Percentiles rank a stretch among this genome's conserved stretches.
Conservation (phyloP, 2,113 vertebrate genomes). For the Lepisosteus osseus region DNA sequence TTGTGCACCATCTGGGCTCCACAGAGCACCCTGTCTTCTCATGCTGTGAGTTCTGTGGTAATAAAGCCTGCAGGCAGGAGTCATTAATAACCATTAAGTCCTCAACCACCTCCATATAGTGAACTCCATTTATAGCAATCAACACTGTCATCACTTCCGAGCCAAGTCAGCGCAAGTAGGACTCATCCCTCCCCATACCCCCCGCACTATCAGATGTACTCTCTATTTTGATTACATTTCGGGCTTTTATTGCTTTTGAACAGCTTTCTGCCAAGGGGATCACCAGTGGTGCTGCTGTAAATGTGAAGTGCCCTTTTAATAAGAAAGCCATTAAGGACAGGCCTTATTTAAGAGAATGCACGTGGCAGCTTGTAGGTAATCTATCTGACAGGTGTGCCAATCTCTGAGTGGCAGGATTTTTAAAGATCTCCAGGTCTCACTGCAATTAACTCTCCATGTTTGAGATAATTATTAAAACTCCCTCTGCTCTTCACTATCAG, state of each 20-base stretch:
- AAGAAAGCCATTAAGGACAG: not conserved
- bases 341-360: not conserved
- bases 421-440: no score
- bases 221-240: not conserved
- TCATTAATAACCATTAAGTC: not conserved
- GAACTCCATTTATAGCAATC: conserved; percentile 2
- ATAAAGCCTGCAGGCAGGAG: not conserved
- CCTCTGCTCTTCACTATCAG: no score
- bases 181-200: not conserved
- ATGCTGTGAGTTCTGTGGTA: not conserved
- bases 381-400: not conserved
- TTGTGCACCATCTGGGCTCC: conserved; percentile 53
- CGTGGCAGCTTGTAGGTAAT: not conserved
- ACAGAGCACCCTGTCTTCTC: conserved; percentile 26
- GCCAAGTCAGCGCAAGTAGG: not conserved
- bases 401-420: no score
- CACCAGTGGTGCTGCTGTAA: not conserved
- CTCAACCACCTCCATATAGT: not conserved
- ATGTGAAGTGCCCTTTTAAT: not conserved
- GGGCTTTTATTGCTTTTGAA: not conserved
- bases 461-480: no score
- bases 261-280: not conserved
- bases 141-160: not conserved
- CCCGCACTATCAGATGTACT: not conserved
- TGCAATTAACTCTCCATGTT: no score